These are phyloP conservation scores for Alectoris magna DNA, from an alignment of 2,797 vertebrate genomes.

Conservation along the genomic window DNA sequence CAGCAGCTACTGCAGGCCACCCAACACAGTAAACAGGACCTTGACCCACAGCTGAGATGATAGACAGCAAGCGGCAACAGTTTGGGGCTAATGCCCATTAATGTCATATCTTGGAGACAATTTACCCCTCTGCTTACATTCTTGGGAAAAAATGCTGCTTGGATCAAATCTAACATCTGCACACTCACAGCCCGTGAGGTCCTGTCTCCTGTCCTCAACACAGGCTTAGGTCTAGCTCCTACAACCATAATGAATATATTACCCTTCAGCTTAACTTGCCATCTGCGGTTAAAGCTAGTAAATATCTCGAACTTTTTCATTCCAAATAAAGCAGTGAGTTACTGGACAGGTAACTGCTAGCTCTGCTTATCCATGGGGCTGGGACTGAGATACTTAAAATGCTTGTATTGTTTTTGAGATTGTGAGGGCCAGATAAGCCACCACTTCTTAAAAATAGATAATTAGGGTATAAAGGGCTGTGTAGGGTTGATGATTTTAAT, in stretches of 20 bases:
- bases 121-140: neutral
- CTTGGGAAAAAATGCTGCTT: neutral
- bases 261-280: neutral
- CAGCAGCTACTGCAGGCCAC: neutral
- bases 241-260: neutral
- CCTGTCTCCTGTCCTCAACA: rapidly evolving
- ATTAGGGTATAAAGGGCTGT: neutral
- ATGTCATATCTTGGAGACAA: neutral
- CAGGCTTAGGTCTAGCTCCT: neutral
- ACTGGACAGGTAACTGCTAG: neutral
- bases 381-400: neutral
- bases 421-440: neutral
- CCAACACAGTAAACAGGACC: neutral
- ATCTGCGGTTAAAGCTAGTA: neutral
- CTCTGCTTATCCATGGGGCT: neutral
- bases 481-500: neutral
- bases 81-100: neutral
- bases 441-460: neutral
- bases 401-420: neutral
- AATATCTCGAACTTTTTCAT: neutral
- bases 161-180: neutral
- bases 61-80: neutral
- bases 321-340: neutral
- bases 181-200: neutral
- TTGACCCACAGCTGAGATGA: neutral